Conservation (phyloP, 1,140 invertebrate genomes). For the Zaprionus vittiger region DNA sequence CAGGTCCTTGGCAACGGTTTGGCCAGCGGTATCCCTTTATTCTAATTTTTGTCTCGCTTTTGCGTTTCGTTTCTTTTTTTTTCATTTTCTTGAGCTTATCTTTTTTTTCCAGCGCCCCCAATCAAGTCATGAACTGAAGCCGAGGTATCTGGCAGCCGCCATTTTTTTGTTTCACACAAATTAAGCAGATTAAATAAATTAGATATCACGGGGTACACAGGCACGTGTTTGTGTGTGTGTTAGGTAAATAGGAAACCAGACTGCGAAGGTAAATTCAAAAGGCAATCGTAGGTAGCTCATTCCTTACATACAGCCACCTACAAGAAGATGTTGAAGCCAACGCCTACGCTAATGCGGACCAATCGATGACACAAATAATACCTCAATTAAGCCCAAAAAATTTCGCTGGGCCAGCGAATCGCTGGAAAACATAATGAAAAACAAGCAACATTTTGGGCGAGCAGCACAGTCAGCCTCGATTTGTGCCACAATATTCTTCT, state of each 20-base stretch:
- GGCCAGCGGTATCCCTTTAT: slow-evolving; percentile 43
- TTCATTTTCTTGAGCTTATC: slow-evolving; percentile 48
- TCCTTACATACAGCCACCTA: background rate
- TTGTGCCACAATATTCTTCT: slow-evolving; percentile 54
- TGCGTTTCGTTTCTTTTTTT: slow-evolving; percentile 23
- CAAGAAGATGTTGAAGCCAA: background rate
- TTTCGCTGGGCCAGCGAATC: slow-evolving; percentile 31
- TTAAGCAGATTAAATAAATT: slow-evolving; percentile 76
- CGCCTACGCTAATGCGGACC: slow-evolving; percentile 2
- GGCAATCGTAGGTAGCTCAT: background rate
- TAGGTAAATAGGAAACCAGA: slow-evolving; percentile 19
- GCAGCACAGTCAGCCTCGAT: slow-evolving; percentile 36
- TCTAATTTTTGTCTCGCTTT: slow-evolving; percentile 61
- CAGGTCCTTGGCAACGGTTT: slow-evolving; percentile 12
- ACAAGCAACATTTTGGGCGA: slow-evolving; percentile 61
- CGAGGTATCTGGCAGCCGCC: slow-evolving; percentile 9
- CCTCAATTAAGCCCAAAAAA: slow-evolving; percentile 67
- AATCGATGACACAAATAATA: slow-evolving; percentile 81
- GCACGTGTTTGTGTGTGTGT: slow-evolving; percentile 27
- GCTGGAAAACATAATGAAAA: slow-evolving; percentile 63
- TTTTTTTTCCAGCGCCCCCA: slow-evolving; percentile 34
- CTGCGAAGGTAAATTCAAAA: slow-evolving; percentile 15
- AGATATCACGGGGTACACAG: slow-evolving; percentile 41
- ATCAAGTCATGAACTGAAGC: slow-evolving; percentile 13
- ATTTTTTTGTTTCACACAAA: slow-evolving; percentile 62